These are phyloP conservation scores for Trachops cirrhosus DNA, from an alignment of 2,797 vertebrate genomes.

Conservation along the genomic window DNA sequence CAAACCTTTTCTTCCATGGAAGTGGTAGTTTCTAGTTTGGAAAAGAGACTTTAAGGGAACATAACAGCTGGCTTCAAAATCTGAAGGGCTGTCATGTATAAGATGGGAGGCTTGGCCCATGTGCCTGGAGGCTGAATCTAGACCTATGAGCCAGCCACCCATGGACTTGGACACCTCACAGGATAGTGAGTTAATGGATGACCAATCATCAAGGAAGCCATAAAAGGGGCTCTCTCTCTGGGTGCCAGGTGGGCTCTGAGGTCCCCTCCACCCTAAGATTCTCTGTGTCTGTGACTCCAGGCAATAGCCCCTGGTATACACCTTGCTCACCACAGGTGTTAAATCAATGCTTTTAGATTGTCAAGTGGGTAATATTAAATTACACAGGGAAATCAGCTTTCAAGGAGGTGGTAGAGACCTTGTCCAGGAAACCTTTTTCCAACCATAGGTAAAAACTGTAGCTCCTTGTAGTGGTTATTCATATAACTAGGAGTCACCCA, in stretches of 20 bases:
- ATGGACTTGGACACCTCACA: not conserved
- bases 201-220: not conserved
- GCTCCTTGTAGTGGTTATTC: not conserved
- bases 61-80: not conserved
- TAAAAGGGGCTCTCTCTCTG: not conserved
- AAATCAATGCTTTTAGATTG: not conserved
- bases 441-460: not conserved
- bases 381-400: not conserved
- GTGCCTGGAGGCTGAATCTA: not conserved
- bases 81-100: not conserved
- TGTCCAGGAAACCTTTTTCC: not conserved
- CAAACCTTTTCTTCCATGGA: not conserved
- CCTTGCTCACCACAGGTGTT: not conserved
- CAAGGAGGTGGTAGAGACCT: not conserved
- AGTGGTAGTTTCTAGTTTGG: not conserved
- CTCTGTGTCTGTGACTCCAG: not conserved
- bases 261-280: not conserved
- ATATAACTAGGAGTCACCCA: not conserved
- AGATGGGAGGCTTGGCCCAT: not conserved
- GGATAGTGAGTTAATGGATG: not conserved
- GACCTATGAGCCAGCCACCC: not conserved
- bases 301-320: not conserved
- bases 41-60: slow-evolving; percentile 1
- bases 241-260: not conserved
- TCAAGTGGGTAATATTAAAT: not conserved